Percentiles rank a stretch among this genome's conserved stretches.
These are phyloP conservation scores for Leucania comma DNA, from an alignment of 2,888 invertebrate genomes.

Conservation along the genomic window DNA sequence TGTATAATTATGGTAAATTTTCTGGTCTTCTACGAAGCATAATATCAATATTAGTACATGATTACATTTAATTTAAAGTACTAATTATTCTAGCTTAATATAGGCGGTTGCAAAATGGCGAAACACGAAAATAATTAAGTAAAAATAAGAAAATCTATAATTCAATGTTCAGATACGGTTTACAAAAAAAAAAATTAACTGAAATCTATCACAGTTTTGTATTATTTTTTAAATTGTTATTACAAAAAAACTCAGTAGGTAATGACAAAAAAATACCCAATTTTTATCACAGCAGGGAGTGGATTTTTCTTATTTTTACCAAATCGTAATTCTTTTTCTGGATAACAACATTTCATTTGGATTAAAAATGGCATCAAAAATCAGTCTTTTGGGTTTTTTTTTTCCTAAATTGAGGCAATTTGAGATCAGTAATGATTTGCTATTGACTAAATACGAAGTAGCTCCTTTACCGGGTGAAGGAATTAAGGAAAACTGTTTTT, in stretches of 20 bases:
- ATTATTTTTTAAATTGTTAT: background rate
- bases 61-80: conserved; percentile 34
- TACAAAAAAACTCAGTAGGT: background rate
- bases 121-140: conserved; percentile 45
- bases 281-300: conserved; percentile 50
- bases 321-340: conserved; percentile 40
- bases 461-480: conserved; percentile 1
- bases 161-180: conserved; percentile 5
- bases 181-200: conserved; percentile 27
- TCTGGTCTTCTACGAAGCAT: conserved; percentile 45
- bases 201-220: conserved; percentile 59
- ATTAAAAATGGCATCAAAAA: conserved; percentile 67
- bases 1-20: conserved; percentile 39
- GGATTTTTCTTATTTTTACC: conserved; percentile 61
- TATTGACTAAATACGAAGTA: conserved; percentile 55
- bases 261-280: conserved; percentile 10
- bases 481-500: conserved; percentile 23
- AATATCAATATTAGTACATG: conserved; percentile 37
- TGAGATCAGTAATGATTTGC: conserved; percentile 66
- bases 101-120: conserved; percentile 63
- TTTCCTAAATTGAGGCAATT: conserved; percentile 61
- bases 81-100: conserved; percentile 43
- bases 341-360: conserved; percentile 53
- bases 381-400: conserved; percentile 68
- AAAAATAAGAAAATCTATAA: conserved; percentile 55